phyloP scores from a whole-genome alignment of 1,140 invertebrate genomes.

The Bicyclus anynana region DNA sequence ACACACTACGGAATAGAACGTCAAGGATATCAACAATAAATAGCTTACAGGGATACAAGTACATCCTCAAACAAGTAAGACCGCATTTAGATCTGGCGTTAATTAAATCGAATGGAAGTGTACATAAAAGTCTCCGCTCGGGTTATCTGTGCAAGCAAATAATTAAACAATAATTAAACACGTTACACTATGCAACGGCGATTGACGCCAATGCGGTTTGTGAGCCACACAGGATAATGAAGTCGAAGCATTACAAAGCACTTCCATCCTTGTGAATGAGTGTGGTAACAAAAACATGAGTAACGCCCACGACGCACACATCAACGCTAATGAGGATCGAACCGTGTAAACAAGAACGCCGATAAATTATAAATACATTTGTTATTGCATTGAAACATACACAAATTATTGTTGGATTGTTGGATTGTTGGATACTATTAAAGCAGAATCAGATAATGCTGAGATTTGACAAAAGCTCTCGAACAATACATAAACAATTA shows the following conservation, averaged over 20 bases:
- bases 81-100: not conserved
- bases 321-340: not conserved
- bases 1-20: not conserved
- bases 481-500: too few species aligned
- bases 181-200: not conserved
- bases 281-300: conserved; percentile 13
- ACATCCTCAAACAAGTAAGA: not conserved
- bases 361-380: not conserved
- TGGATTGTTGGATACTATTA: too few species aligned
- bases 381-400: not conserved
- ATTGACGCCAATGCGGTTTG: conserved; percentile 26
- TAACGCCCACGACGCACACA: conserved; percentile 7
- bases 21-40: not conserved
- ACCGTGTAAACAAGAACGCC: not conserved
- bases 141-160: not conserved
- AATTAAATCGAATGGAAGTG: not conserved
- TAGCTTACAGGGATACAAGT: not conserved
- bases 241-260: conserved; percentile 16
- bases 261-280: conserved; percentile 18
- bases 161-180: not conserved
- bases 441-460: too few species aligned
- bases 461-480: too few species aligned
- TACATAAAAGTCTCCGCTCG: not conserved
- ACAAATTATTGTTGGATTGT: too few species aligned
- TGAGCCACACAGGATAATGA: conserved; percentile 21